These are phyloP conservation scores for Venustoraphidia nigricollis DNA, from an alignment of 2,888 invertebrate species.

Conservation along the genomic window DNA sequence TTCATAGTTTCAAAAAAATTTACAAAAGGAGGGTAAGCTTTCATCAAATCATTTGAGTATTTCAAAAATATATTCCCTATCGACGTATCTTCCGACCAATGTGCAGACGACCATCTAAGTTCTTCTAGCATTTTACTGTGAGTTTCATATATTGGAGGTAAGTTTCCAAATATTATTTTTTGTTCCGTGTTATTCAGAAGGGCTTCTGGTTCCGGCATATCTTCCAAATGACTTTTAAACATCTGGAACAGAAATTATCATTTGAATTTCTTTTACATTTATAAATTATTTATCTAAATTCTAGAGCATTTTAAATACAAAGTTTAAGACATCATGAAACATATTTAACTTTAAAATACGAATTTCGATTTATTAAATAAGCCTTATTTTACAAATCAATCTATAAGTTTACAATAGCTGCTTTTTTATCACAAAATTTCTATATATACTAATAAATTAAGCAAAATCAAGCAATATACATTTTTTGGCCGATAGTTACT, in stretches of 20 bases:
- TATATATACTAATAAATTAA: background rate
- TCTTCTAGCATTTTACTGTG: slow-evolving; percentile 68
- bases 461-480: too few relatives aligned
- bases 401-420: too few relatives aligned
- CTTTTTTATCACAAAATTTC: too few relatives aligned
- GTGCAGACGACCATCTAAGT: slow-evolving; percentile 45
- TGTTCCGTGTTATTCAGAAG: slow-evolving; percentile 81
- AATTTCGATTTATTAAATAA: too few relatives aligned
- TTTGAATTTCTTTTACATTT: too few relatives aligned
- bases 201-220: slow-evolving; percentile 64
- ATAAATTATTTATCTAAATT: too few relatives aligned
- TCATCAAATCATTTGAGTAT: slow-evolving; percentile 75
- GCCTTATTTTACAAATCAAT: too few relatives aligned
- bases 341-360: too few relatives aligned
- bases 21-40: slow-evolving; percentile 94
- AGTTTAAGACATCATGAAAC: too few relatives aligned
- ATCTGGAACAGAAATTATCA: slow-evolving; percentile 36
- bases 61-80: slow-evolving; percentile 64
- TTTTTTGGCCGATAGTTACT: too few relatives aligned
- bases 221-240: slow-evolving; percentile 87
- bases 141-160: slow-evolving; percentile 86
- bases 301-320: too few relatives aligned
- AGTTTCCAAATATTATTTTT: slow-evolving; percentile 88
- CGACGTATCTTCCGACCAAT: slow-evolving; percentile 68
- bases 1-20: slow-evolving; percentile 97